phyloP scores from a whole-genome alignment of 1,140 invertebrate genomes.

The Dendroctonus valens region DNA sequence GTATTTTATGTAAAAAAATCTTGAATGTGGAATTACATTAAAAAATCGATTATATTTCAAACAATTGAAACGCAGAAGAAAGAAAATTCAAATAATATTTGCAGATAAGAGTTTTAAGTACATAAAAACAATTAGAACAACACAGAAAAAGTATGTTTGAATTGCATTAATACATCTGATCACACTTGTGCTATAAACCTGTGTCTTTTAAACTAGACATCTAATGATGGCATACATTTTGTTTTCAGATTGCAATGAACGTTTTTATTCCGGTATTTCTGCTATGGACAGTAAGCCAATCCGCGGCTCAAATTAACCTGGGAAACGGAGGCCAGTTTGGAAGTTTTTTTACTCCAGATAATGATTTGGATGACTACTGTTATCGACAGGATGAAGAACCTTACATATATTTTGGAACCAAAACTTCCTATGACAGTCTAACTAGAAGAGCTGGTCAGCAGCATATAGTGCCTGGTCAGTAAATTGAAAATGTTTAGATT shows the following conservation, averaged over 20 bases:
- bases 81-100: too few relatives aligned
- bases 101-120: too few relatives aligned
- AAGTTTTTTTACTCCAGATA: slow-evolving; percentile 12
- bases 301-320: slow-evolving; percentile 17
- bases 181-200: too few relatives aligned
- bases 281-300: not conserved
- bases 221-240: not conserved
- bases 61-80: too few relatives aligned
- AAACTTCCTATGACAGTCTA: slow-evolving; percentile 64
- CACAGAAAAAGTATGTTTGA: too few relatives aligned
- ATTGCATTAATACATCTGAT: too few relatives aligned
- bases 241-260: slow-evolving; percentile 4
- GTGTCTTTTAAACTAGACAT: not conserved
- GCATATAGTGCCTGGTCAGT: slow-evolving; percentile 56
- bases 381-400: slow-evolving; percentile 59
- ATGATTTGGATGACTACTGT: slow-evolving; percentile 58
- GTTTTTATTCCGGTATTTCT: too few relatives aligned
- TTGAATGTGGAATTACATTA: too few relatives aligned
- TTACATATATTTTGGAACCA: slow-evolving; percentile 60
- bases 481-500: not conserved
- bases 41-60: too few relatives aligned
- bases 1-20: too few relatives aligned
- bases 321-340: slow-evolving; percentile 30
- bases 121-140: too few relatives aligned
- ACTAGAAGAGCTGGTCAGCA: slow-evolving; percentile 53